Evolutionary conservation across 2,113 vertebrate genomes (phyloP).

Genomic region (Heteronetta atricapilla): DNA sequence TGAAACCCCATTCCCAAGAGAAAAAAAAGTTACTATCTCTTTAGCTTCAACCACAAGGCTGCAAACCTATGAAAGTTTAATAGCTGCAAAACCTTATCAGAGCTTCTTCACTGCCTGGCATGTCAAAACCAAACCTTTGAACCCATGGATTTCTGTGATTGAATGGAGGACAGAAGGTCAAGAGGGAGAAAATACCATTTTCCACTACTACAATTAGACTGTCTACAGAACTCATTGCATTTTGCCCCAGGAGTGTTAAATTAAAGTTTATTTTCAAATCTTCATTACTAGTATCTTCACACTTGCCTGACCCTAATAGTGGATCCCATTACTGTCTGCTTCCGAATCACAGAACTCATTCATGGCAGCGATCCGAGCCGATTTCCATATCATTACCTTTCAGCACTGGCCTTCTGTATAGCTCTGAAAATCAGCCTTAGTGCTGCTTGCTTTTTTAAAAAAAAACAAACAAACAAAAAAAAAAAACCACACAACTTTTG

Average conservation of each 20-base stretch:
- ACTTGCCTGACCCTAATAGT: slow-evolving; percentile 23
- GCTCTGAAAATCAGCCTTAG: not conserved
- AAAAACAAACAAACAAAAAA: too few species aligned
- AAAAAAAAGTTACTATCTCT: not conserved
- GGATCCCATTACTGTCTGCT: slow-evolving; percentile 11
- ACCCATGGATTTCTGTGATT: not conserved
- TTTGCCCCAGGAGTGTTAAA: not conserved
- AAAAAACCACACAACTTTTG: not conserved
- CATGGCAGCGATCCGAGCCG: not conserved
- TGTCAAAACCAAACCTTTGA: slow-evolving; percentile 38
- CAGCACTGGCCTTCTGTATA: not conserved
- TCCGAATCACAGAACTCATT: slow-evolving; percentile 1
- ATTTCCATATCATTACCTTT: slow-evolving; percentile 2
- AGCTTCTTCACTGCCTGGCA: slow-evolving; percentile 5
- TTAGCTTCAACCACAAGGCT: not conserved
- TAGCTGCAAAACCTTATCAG: slow-evolving; percentile 32
- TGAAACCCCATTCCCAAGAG: slow-evolving; percentile 12
- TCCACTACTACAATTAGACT: not conserved
- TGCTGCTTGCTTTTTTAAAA: not conserved
- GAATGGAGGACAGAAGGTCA: slow-evolving; percentile 25
- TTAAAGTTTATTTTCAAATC: slow-evolving; percentile 29
- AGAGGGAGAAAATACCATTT: slow-evolving; percentile 13
- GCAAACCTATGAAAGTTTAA: slow-evolving; percentile 41
- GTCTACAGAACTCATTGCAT: not conserved
- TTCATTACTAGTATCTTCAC: slow-evolving; percentile 3